A percentile compares a stretch with the other conserved stretches of the same genome.
Conservation (phyloP, 2,797 vertebrate genomes). For the Urophycis tenuis region DNA sequence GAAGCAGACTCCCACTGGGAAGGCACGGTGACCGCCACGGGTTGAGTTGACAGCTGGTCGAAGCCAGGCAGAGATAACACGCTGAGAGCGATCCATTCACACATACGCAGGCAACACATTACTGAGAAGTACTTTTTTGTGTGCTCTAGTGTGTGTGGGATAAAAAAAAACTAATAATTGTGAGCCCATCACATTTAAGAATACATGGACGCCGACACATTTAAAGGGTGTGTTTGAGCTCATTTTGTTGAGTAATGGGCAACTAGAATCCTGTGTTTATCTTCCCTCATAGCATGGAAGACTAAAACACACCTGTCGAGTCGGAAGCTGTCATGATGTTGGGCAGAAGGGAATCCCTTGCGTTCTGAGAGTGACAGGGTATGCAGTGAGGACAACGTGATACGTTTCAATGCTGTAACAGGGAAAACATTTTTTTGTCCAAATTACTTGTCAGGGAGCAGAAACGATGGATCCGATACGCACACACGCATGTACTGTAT, state of each 20-base stretch:
- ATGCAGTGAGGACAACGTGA: too few relatives aligned
- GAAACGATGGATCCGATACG: neutral
- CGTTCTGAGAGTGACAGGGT: neutral
- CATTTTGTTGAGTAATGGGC: neutral
- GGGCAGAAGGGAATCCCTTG: neutral
- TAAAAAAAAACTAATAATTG: too few relatives aligned
- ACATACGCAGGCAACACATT: constrained; percentile 8
- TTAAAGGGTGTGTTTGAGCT: neutral
- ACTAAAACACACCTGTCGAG: too few relatives aligned
- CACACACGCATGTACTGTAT: neutral
- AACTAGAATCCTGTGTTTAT: neutral
- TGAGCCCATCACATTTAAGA: neutral
- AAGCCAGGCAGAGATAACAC: constrained; percentile 14
- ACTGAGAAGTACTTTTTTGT: neutral
- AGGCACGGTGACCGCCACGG: neutral
- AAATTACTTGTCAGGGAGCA: neutral
- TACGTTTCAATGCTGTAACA: neutral
- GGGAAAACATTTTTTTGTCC: neutral
- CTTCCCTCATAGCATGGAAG: too few relatives aligned
- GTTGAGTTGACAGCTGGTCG: neutral
- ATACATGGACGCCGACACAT: neutral
- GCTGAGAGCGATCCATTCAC: constrained; percentile 29
- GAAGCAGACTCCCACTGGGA: neutral
- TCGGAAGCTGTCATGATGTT: too few relatives aligned
- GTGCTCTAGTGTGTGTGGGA: neutral